Percentiles rank a stretch among this genome's conserved stretches.
Evolutionary conservation across 2,113 vertebrate species (phyloP).

Genomic region (Tetrax tetrax): DNA sequence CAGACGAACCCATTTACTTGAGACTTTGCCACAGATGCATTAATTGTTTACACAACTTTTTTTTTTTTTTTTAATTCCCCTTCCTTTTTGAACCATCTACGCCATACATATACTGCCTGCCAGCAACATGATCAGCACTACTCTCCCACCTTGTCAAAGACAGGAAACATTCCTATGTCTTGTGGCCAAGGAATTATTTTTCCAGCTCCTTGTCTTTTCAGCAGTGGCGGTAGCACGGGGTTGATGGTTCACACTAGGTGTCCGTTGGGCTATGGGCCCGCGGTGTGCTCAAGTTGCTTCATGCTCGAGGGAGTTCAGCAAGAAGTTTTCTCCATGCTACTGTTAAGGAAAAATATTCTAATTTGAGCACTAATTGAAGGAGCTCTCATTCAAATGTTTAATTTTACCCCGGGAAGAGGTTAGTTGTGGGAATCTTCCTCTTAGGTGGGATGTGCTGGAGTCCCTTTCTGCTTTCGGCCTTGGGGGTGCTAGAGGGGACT

Average conservation of each 20-base stretch:
- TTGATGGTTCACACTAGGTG: neutral
- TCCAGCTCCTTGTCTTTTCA: neutral
- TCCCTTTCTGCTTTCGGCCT: neutral
- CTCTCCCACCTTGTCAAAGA: neutral
- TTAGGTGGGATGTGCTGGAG: neutral
- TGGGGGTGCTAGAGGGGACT: neutral
- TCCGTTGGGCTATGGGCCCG: neutral
- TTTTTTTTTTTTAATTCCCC: accelerated
- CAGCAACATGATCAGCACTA: neutral
- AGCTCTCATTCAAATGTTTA: neutral
- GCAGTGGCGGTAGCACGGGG: neutral
- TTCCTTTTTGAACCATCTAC: neutral
- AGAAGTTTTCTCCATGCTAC: neutral
- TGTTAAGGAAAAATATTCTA: neutral
- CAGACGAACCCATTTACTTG: neutral
- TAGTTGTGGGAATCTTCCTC: neutral
- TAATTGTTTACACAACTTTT: neutral
- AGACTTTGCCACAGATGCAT: conserved; percentile 3
- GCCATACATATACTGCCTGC: neutral
- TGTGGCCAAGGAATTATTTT: neutral
- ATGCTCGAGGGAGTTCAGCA: neutral
- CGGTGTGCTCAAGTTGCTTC: neutral
- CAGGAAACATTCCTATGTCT: neutral
- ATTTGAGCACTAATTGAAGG: neutral
- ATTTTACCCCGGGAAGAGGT: neutral